Evolutionary conservation across 2,797 vertebrate species (phyloP).

Genomic region (Rhodeus uyekii): DNA sequence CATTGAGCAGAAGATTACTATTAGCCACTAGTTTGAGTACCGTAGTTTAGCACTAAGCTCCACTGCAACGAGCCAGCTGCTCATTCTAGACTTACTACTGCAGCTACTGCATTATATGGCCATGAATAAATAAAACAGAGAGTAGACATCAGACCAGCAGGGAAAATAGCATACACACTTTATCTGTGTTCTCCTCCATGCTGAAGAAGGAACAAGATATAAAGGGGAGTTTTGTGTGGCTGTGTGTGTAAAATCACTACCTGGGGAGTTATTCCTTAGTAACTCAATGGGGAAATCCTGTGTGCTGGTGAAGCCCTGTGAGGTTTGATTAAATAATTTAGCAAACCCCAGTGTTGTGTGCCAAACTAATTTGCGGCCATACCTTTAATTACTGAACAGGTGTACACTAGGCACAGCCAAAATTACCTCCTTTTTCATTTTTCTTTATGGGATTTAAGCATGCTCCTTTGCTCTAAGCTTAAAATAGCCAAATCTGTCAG

Average conservation of each 20-base stretch:
- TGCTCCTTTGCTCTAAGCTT: not conserved
- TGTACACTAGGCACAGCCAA: slow-evolving; percentile 22
- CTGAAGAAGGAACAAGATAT: not conserved
- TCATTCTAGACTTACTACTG: slow-evolving; percentile 26
- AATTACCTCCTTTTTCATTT: slow-evolving; percentile 17
- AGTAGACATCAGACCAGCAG: slow-evolving; percentile 33
- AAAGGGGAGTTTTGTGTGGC: not conserved
- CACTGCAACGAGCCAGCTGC: slow-evolving; percentile 18
- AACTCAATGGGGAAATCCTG: slow-evolving; percentile 23
- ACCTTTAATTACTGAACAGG: slow-evolving; percentile 43
- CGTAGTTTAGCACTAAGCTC: slow-evolving; percentile 28
- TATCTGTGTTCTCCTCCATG: slow-evolving; percentile 15
- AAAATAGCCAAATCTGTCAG: not conserved
- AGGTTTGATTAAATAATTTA: slow-evolving; percentile 36
- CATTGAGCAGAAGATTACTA: slow-evolving; percentile 20
- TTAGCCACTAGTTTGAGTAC: slow-evolving; percentile 2
- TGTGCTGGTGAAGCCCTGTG: slow-evolving; percentile 24
- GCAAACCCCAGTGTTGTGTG: slow-evolving; percentile 22
- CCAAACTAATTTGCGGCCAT: slow-evolving; percentile 27
- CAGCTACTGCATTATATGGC: slow-evolving; percentile 47
- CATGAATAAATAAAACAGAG: slow-evolving; percentile 54
- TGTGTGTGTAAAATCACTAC: not conserved
- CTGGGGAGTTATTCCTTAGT: slow-evolving; percentile 9
- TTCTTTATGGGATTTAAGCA: slow-evolving; percentile 5
- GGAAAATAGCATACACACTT: slow-evolving; percentile 37